phyloP scores from a whole-genome alignment of 1,140 invertebrate genomes.

The Drosophila athabasca region DNA sequence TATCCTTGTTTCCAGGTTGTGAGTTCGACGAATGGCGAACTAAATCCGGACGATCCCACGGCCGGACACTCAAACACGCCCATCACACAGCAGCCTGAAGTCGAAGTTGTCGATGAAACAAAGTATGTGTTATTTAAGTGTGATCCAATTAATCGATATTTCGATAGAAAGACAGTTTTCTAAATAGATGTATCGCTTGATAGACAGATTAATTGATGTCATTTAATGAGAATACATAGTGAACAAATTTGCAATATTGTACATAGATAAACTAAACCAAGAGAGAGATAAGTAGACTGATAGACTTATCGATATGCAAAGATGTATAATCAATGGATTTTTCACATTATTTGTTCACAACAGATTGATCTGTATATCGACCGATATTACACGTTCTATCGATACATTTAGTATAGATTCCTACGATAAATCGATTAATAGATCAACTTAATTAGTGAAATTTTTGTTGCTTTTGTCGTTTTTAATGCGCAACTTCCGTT shows the following conservation, averaged over 20 bases:
- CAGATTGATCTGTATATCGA: too few species aligned
- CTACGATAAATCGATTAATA: slow-evolving; percentile 74
- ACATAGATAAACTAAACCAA: too few species aligned
- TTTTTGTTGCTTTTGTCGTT: slow-evolving; percentile 82
- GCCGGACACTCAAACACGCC: slow-evolving; percentile 98
- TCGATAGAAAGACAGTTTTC: slow-evolving; percentile 27
- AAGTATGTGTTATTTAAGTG: slow-evolving; percentile 87
- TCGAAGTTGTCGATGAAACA: slow-evolving; percentile 96
- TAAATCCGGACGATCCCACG: slow-evolving; percentile 96
- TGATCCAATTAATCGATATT: slow-evolving; percentile 32
- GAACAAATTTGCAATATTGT: too few species aligned
- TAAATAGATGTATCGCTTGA: background rate
- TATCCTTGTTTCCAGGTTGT: slow-evolving; percentile 91
- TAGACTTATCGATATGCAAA: too few species aligned
- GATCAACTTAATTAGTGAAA: slow-evolving; percentile 60
- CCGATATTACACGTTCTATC: background rate
- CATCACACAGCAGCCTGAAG: slow-evolving; percentile 95
- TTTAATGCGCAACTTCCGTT: slow-evolving; percentile 66
- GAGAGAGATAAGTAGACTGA: too few species aligned
- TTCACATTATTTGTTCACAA: too few species aligned
- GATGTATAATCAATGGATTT: too few species aligned
- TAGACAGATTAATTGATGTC: background rate
- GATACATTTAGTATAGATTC: slow-evolving; percentile 7
- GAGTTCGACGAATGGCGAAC: slow-evolving; percentile 97
- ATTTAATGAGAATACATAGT: background rate